Evolutionary conservation across 2,113 vertebrate genomes (phyloP), one percentile per base, ranked within the genome.

Genomic region (Gasterosteus nipponicus): DNA sequence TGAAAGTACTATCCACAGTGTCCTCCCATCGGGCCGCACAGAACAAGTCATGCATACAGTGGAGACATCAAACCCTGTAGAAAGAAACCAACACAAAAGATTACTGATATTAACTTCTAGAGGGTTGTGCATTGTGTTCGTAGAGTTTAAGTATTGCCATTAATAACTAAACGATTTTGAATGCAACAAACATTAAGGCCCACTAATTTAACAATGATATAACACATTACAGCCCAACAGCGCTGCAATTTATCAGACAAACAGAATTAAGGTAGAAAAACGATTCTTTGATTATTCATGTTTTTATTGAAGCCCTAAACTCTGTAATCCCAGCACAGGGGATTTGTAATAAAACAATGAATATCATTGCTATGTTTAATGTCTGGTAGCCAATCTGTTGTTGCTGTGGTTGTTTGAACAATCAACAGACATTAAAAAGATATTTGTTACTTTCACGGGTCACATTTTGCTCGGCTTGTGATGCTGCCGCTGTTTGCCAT

Each of bases 21-120:
- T 91, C 91, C 88, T 94, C 93, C 95, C 96, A 95, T 96, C 94
- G 90, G 92, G 83, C 76, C 88, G 73, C 86, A 87, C 89, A 87
- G 85, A 86, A 90, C 87, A 93, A 85, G 92, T 96, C 95, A 96
- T 94, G 91, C 93, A 94, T 91, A 89, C 70, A 85, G 77, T 81
- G 86, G 81, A 86, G 89, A 92, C 90, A 92, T 87, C 89, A 93
- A 95, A 92, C 95, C 94, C 96, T 98, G 81, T 85, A 91, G 88
- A 56, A 82, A 87, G 75, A 74, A 82, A 82, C 86, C 38, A 82
- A 62, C 35, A 89, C 18, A 80, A 11, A 64, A 19, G 2, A 63
- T 82, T 15, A 65, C 19, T 69, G 11, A 65, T 71, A 65, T 71
- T 59, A 3, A 14, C 53, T 14, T 49, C 5, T 3, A 5, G 7